Base-by-base conservation (phyloP, 2,888 invertebrate species). In the Chrysolina oricalcia region DNA sequence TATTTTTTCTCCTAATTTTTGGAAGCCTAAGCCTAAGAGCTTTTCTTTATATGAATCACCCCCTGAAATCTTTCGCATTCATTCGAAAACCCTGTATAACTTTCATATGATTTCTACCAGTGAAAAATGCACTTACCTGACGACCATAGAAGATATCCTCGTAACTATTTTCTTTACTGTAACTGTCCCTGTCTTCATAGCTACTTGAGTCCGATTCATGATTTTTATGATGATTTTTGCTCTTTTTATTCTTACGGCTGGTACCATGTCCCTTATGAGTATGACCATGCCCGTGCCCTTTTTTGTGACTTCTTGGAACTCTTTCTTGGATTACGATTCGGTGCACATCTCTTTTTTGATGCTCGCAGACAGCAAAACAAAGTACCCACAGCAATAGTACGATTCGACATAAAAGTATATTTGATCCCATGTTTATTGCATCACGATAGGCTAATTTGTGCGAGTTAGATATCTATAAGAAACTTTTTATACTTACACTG, bases 291-390 rank as follows among this genome's bases (percentile, higher is more conserved):
- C n/a, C 59, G 6, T 62, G 27, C 11, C 64, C 59, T 19, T 69
- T 74, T 59, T 76, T 70, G 5, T 73, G 71, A 23, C 72, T 70
- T 46, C 74, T 74, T 27, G 74, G 72, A 17, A 66, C 63, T 27
- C 72, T 72, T 13, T 77, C 65, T 21, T 72, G 50, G 35, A 77
- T 72, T 15, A 77, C 59, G 56, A 72, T 74, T 13, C 72, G 68
- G 46, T 73, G 72, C 21, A 77, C 77, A 17, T 77, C 77, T 48
- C 77, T 21, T 56, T 74, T 77, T 1, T 71, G 69, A 56, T 66
- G 74, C 35, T 72, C 70, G 27, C 62, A 53, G 27, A 66, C 27
- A 65, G 70, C 74, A 9, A 40, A 21, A 27, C 68, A 19, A 10
- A 53, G 13, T 15, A 68, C 10, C 73, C 73, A 76, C 62, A 76